Percentiles rank a stretch among this genome's conserved stretches.
Evolutionary conservation across 2,888 invertebrate genomes (phyloP).

Genomic region (Agrotis segetum): DNA sequence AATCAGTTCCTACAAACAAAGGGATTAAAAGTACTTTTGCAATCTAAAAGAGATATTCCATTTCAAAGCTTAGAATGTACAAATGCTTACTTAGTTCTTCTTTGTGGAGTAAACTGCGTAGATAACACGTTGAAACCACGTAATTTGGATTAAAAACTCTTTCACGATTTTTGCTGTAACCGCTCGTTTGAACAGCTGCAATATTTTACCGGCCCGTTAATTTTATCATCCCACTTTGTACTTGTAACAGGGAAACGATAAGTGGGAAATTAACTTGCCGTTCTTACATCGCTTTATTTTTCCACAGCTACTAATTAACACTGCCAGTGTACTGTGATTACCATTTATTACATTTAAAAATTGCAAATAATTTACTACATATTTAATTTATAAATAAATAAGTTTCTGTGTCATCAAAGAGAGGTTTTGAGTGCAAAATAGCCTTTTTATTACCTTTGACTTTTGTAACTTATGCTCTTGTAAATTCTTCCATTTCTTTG

Average conservation of each 20-base stretch:
- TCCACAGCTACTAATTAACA: conserved; percentile 21
- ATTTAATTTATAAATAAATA: neutral
- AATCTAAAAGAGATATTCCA: conserved; percentile 19
- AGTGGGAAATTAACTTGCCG: conserved; percentile 36
- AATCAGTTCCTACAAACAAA: conserved; percentile 15
- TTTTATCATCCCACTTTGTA: conserved; percentile 28
- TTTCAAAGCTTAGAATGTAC: conserved; percentile 16
- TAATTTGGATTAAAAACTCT: conserved; percentile 43
- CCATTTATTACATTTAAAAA: conserved; percentile 7
- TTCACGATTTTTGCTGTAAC: conserved; percentile 14
- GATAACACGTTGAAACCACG: conserved; percentile 16
- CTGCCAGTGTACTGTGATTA: conserved; percentile 22
- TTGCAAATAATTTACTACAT: neutral
- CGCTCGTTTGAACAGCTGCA: conserved; percentile 7
- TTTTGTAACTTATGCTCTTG: neutral
- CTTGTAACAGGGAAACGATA: conserved; percentile 19
- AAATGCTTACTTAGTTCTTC: conserved; percentile 23
- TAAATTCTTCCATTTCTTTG: neutral
- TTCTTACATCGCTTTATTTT: conserved; percentile 21
- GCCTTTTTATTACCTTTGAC: neutral
- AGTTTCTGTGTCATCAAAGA: neutral
- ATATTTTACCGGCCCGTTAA: conserved; percentile 25
- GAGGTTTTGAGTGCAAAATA: neutral
- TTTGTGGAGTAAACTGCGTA: conserved; percentile 17
- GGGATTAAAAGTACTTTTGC: conserved; percentile 16